Conservation (phyloP, 2,113 vertebrate genomes). For the Suncus etruscus region DNA sequence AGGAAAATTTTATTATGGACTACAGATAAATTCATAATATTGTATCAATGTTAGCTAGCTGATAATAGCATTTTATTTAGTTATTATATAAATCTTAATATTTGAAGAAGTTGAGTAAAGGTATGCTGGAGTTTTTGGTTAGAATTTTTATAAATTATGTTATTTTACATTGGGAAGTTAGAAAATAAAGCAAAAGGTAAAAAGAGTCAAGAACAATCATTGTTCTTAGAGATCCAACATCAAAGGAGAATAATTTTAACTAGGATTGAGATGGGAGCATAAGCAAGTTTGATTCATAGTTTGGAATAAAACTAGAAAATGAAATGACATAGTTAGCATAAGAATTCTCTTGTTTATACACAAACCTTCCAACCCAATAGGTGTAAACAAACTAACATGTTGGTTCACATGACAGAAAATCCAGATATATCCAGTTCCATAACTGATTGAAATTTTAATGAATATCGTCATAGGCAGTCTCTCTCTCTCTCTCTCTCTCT, state of each 20-base stretch:
- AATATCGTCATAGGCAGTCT: background rate
- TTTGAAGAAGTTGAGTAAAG: background rate
- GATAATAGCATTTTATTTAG: background rate
- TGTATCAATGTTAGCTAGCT: background rate
- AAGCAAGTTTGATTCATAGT: background rate
- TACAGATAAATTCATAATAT: background rate
- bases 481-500: background rate
- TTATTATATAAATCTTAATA: background rate
- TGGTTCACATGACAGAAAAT: background rate
- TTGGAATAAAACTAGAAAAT: background rate
- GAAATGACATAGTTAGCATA: background rate
- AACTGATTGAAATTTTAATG: background rate
- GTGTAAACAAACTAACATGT: background rate
- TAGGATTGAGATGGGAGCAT: background rate
- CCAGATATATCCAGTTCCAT: too few relatives aligned
- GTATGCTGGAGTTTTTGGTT: background rate
- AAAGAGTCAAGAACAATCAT: background rate
- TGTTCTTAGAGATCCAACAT: background rate
- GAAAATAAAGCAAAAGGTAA: background rate
- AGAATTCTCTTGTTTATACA: background rate
- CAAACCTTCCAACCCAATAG: too few relatives aligned
- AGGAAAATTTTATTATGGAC: background rate
- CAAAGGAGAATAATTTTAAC: background rate
- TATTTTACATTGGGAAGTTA: background rate
- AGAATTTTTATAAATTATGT: background rate